Base-by-base conservation (phyloP, 2,113 vertebrate genomes). In the Muntiacus muntjak region DNA sequence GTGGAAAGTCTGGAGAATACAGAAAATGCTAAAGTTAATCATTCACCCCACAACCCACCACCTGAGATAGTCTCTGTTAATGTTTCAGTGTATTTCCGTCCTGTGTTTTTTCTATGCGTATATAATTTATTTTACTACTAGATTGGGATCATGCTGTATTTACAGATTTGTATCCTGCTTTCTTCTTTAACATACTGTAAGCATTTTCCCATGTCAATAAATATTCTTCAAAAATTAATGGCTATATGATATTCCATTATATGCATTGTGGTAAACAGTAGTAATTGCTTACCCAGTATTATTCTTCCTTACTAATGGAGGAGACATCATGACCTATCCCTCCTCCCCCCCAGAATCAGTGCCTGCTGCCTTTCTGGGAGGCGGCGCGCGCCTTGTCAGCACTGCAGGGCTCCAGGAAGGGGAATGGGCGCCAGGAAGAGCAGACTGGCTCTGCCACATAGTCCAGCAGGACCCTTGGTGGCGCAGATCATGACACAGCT, bases 71-170 rank as follows among this genome's bases (percentile, higher is more conserved):
- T 96, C 86, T 74, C 60, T 98, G 92, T 97, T 96, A 40, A 76
- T 64, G 76, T 97, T 79, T 91, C 89, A 79, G 95, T 94, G 96
- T 98, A 64, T 89, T 86, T 93, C 92, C 43, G 58, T 90, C 97
- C 88, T 97, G 71, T 96, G 90, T 95, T 86, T 98, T 98, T 97
- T 97, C 95, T 98, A 97, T 94, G 97, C 95, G 60, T 97, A 97
- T 97, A 96, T 96, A 97, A 97, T 96, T 98, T 98, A 97, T 98
- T 98, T 98, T 97, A 95, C 95, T 98, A 98, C 91, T 91, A 91
- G 87, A 93, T 78, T 93, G 97, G 94, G 96, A 97, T 96, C 91
- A 97, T 94, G 89, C 96, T 96, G 89, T 98, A 94, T 91, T 97
- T 94, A 97, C 78, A 97, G 92, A 98, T 97, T 97, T 98, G 97